Base-by-base conservation (phyloP, 2,888 invertebrate genomes). In the Amiota minor region DNA sequence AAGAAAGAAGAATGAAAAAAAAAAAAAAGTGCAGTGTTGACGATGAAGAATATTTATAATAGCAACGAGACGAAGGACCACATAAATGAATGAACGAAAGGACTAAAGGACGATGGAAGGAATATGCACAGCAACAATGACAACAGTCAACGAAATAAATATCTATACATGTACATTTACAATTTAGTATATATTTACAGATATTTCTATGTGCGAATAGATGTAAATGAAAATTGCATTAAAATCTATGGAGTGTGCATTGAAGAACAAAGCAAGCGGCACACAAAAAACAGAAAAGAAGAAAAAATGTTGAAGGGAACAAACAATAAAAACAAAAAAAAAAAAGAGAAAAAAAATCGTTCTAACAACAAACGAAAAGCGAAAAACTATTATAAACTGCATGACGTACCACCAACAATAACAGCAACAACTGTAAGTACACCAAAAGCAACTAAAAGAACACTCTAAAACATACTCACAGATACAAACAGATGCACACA, bases 401-500 rank as follows among this genome's bases (percentile, higher is more conserved):
- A 77, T 61, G 72, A 75, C 74, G 71, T 45, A 68, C 20, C 67
- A 23, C 18, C 16, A 56, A 56, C 56, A 11, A 71, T 72, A 62
- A 45, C 65, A 73, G 76, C 75, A 72, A 76, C 64, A 79, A 74
- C 68, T 79, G 71, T 61, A 75, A 75, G 47, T 81, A 80, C 71
- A 77, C 73, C 80, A 78, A 85, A 80, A 85, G 81, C 84, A 85
- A 82, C 84, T 78, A 82, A 85, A 83, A 81, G 81, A 82, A 82
- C 85, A 35, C 35, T 35, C 35, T 35, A 35, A 35, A 35, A 35
- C 35, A 35, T 35, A 35, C 35, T 6, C 3, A 23, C 23, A 23
- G 23, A 23, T 2, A 23, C 3, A 23, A 23, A 35, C 35, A 35
- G 35, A 35, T 35, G 80, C 84, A 81, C 76, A 77, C 76, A 79